Evolutionary conservation across 2,797 vertebrate species (phyloP).

Genomic region (Dromococcyx pavoninus): DNA sequence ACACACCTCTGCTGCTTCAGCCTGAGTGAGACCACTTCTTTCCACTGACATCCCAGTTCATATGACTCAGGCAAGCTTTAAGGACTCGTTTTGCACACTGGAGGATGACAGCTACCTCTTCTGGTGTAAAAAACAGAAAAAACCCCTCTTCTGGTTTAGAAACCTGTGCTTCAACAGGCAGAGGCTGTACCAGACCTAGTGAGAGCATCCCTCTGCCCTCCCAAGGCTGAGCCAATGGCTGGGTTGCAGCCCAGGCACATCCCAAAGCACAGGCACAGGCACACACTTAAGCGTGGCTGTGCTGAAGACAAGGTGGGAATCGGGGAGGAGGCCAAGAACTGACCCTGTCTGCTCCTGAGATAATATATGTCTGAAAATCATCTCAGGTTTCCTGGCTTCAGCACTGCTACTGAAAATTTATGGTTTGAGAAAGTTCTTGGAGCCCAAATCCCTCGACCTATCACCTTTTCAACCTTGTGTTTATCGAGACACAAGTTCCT

Average conservation of each 20-base stretch:
- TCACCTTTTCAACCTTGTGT: constrained; percentile 47
- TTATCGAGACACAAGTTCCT: constrained; percentile 65
- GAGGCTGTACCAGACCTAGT: neutral
- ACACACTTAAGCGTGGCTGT: fast-evolving
- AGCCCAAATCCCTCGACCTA: constrained; percentile 59
- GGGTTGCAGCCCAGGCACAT: neutral
- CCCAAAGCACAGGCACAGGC: neutral
- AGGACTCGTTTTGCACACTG: neutral
- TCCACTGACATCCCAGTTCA: neutral
- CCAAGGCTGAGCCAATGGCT: neutral
- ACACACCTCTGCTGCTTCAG: neutral
- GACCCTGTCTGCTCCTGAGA: constrained; percentile 58
- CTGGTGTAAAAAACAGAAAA: neutral
- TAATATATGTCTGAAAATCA: constrained; percentile 21
- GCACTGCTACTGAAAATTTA: constrained; percentile 70
- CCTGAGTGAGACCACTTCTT: neutral
- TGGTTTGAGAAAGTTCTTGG: constrained; percentile 75
- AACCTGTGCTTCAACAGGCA: neutral
- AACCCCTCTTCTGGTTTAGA: neutral
- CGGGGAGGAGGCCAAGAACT: constrained; percentile 1
- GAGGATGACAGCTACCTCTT: neutral
- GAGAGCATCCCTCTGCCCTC: neutral
- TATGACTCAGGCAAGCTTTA: neutral
- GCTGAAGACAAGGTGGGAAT: constrained; percentile 16
- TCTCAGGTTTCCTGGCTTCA: constrained; percentile 68